phyloP scores from a whole-genome alignment of 1,140 invertebrate species.

The Hycleus phaleratus region DNA sequence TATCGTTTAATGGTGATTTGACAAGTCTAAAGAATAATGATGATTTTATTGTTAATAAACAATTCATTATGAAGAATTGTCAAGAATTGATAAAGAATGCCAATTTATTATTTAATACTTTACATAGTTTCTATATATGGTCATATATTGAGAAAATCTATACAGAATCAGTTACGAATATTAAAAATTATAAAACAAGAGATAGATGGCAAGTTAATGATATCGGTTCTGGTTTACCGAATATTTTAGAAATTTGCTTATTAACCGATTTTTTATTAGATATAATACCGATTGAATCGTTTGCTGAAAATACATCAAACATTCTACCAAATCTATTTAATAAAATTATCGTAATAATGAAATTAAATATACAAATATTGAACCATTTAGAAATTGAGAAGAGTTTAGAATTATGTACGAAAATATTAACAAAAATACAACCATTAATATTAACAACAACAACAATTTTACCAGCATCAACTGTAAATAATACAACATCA shows the following conservation, averaged over 20 bases:
- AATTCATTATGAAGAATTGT: conserved; percentile 36
- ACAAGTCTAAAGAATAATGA: conserved; percentile 34
- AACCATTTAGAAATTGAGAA: conserved; percentile 55
- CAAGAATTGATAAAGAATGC: conserved; percentile 72
- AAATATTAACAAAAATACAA: conserved; percentile 70
- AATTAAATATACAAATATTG: conserved; percentile 50
- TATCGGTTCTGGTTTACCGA: conserved; percentile 54
- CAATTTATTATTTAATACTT: conserved; percentile 75
- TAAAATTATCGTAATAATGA: conserved; percentile 56
- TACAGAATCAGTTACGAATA: conserved; percentile 45
- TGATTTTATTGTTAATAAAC: conserved; percentile 30
- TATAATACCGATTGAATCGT: conserved; percentile 71
- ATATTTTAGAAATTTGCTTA: conserved; percentile 58
- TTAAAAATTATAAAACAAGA: conserved; percentile 29
- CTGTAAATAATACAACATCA: not conserved
- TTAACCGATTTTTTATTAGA: conserved; percentile 74
- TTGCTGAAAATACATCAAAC: conserved; percentile 70
- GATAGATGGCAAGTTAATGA: conserved; percentile 41
- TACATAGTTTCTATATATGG: conserved; percentile 85
- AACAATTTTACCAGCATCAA: not conserved
- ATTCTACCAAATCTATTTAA: conserved; percentile 68
- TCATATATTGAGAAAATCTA: conserved; percentile 68
- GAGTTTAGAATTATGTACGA: conserved; percentile 61
- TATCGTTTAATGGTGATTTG: conserved; percentile 38
- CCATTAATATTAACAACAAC: conserved; percentile 41